phyloP scores from a whole-genome alignment of 2,888 invertebrate genomes.

The Athalia cordata region DNA sequence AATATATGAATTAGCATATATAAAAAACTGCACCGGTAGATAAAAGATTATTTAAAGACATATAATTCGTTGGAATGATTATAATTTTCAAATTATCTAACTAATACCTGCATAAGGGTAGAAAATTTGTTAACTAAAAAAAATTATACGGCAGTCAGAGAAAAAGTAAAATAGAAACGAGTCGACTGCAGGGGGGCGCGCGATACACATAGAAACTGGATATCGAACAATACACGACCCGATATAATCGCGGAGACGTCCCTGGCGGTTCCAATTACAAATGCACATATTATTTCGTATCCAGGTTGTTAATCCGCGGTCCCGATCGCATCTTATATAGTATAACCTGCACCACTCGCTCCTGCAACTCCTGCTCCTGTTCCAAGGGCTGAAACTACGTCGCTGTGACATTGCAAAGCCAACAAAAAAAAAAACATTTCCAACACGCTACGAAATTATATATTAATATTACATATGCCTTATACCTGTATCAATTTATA shows the following conservation, averaged over 20 bases:
- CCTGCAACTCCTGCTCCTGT: neutral
- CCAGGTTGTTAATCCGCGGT: conserved; percentile 49
- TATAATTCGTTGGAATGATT: no score
- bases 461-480: no score
- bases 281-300: conserved; percentile 50
- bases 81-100: no score
- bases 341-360: neutral
- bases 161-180: neutral
- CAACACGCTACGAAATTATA: no score
- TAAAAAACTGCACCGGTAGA: no score
- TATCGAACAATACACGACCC: conserved; percentile 49
- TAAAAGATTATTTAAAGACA: no score
- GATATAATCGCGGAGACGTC: conserved; percentile 50
- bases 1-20: neutral
- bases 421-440: neutral
- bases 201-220: neutral
- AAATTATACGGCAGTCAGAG: neutral
- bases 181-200: neutral
- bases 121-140: no score
- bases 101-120: no score
- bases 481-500: no score
- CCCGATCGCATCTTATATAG: neutral
- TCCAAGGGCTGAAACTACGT: neutral
- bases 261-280: conserved; percentile 49
- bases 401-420: neutral